Base-by-base conservation (phyloP, 2,113 vertebrate genomes). In the Phoxinus phoxinus region DNA sequence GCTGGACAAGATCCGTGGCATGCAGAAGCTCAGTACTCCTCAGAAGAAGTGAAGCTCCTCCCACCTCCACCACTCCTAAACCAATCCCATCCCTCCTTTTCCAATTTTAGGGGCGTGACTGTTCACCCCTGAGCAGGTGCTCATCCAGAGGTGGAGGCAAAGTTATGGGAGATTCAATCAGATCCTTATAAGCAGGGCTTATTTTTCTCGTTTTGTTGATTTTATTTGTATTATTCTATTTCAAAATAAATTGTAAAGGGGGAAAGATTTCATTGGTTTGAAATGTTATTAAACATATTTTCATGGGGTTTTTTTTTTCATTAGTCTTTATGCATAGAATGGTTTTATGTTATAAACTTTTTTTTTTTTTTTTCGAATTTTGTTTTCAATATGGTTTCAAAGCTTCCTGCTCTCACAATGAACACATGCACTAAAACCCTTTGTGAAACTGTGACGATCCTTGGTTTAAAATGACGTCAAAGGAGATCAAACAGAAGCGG, bases 11-110 rank as follows among this genome's bases (percentile, higher is more conserved):
- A 97, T 98, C 91, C 94, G 96, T 87, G 97, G 97, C 88, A 98
- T 98, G 97, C 97, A 98, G 94, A 98, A 98, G 92, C 95, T 98
- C 89, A 97, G 96, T 91, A 97, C 97, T 74, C 97, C 97, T 59
- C 96, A 97, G 92, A 98, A 97, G 94, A 97, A 97, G 92, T 98
- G 91, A 96, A 91, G 91, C 71, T 80, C 0, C 41, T 83, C 74
- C 7, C 59, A 44, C 58, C 61, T 44, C 25, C 51, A 61, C 67
- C 59, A 69, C 63, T 44, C 81, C 56, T 15, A 74, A 58, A 27
- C 65, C 65, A 32, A 82, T 61, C 79, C 59, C 85, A 25, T 59
- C 44, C 69, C 63, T 73, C 17, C 85, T 15, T 44, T 83, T 81
- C 58, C 77, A 88, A 71, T 78, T 72, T 61, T 71, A 58, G 46